These are phyloP conservation scores for Syritta pipiens DNA, from an alignment of 2,888 invertebrate genomes.

Conservation along the genomic window DNA sequence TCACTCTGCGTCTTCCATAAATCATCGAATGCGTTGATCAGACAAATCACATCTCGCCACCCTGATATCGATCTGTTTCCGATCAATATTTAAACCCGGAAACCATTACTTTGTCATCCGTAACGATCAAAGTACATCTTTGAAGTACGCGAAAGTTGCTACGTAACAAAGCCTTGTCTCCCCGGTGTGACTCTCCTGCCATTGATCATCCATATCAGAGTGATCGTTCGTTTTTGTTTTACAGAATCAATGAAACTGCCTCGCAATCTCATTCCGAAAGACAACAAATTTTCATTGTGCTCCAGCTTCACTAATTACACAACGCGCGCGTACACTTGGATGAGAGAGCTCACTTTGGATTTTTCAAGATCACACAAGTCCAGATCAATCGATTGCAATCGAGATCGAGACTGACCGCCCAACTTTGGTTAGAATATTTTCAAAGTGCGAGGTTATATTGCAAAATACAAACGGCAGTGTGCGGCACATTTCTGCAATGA, in stretches of 20 bases:
- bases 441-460: slow-evolving; percentile 52
- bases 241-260: slow-evolving; percentile 34
- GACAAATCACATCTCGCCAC: not conserved
- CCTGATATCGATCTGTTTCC: not conserved
- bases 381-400: slow-evolving; percentile 55
- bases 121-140: slow-evolving; percentile 8
- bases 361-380: slow-evolving; percentile 56
- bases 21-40: too few relatives aligned
- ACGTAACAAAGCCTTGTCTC: slow-evolving; percentile 9
- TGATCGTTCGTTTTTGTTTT: slow-evolving; percentile 4
- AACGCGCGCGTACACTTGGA: slow-evolving; percentile 8
- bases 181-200: slow-evolving; percentile 8
- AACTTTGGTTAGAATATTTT: slow-evolving; percentile 49
- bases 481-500: slow-evolving; percentile 54
- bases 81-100: slow-evolving; percentile 15
- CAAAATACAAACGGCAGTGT: slow-evolving; percentile 17
- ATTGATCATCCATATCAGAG: slow-evolving; percentile 44
- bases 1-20: too few relatives aligned
- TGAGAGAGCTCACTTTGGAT: slow-evolving; percentile 47
- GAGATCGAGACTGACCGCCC: slow-evolving; percentile 51
- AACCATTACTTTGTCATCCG: not conserved
- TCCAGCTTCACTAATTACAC: slow-evolving; percentile 28
- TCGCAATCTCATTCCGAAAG: slow-evolving; percentile 12
- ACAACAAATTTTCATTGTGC: slow-evolving; percentile 43
- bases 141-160: not conserved